Percentiles rank a stretch among this genome's conserved stretches.
Conservation (phyloP, 2,888 invertebrate genomes). For the Anarsia innoxiella region DNA sequence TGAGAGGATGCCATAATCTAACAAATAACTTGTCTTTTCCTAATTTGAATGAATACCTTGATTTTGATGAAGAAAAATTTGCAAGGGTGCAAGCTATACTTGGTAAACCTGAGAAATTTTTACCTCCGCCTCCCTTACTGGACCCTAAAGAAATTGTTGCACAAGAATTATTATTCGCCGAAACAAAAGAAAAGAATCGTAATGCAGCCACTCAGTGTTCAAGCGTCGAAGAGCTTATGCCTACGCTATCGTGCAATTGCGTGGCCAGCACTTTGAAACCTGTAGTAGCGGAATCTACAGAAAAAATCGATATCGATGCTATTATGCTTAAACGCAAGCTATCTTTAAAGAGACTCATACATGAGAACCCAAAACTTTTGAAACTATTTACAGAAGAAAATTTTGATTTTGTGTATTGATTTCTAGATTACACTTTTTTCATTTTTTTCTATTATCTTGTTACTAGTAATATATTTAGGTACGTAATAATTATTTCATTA, state of each 20-base stretch:
- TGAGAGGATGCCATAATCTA: conserved; percentile 36
- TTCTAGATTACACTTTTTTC: too few species aligned
- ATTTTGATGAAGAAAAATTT: conserved; percentile 56
- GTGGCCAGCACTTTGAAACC: too few species aligned
- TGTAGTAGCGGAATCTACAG: too few species aligned
- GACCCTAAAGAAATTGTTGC: conserved; percentile 34
- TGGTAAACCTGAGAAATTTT: conserved; percentile 20
- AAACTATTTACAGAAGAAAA: conserved; percentile 56
- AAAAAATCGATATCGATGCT: too few species aligned
- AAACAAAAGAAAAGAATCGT: conserved; percentile 39
- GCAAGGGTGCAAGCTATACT: conserved; percentile 41
- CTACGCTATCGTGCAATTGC: too few species aligned
- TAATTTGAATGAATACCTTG: conserved; percentile 38
- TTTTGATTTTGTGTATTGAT: conserved; percentile 9
- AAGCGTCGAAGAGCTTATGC: conserved; percentile 50
- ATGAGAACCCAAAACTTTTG: conserved; percentile 45
- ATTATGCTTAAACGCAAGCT: conserved; percentile 41
- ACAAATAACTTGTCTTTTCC: conserved; percentile 35
- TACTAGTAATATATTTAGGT: too few species aligned
- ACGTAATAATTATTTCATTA: too few species aligned
- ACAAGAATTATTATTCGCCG: conserved; percentile 42
- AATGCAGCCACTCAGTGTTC: conserved; percentile 54
- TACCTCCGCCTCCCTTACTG: conserved; percentile 26
- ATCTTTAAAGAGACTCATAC: conserved; percentile 39
- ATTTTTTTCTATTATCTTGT: too few species aligned